phyloP scores from a whole-genome alignment of 92 coral and sea anemone species.

The Epizoanthus ramosus region DNA sequence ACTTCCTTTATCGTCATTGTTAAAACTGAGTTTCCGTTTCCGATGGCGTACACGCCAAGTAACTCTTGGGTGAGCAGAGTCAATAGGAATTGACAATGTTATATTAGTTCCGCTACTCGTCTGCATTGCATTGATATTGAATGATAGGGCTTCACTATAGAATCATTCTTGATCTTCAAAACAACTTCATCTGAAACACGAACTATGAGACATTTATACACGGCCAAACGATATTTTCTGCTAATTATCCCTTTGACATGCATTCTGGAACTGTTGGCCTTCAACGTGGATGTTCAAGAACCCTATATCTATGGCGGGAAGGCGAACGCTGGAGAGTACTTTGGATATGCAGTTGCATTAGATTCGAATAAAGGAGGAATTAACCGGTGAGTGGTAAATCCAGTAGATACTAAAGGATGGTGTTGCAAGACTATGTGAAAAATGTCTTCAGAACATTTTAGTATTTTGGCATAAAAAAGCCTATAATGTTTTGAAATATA shows the following conservation, averaged over 20 bases:
- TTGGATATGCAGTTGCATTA: slow-evolving; percentile 17
- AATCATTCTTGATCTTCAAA: not conserved
- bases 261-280: slow-evolving; percentile 9
- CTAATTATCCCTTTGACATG: not conserved
- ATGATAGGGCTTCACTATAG: too few relatives aligned
- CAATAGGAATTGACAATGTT: not conserved
- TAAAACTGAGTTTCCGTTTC: not conserved
- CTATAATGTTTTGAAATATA: too few relatives aligned
- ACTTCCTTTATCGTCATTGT: not conserved
- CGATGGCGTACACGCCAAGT: not conserved
- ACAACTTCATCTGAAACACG: not conserved
- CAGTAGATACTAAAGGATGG: too few relatives aligned
- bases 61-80: not conserved
- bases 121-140: too few relatives aligned
- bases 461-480: too few relatives aligned
- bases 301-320: slow-evolving; percentile 1
- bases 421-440: too few relatives aligned
- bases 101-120: too few relatives aligned
- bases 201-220: slow-evolving; percentile 5
- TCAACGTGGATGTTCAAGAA: slow-evolving; percentile 8
- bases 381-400: too few relatives aligned
- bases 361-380: too few relatives aligned
- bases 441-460: too few relatives aligned
- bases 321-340: not conserved
- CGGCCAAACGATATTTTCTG: not conserved